Evolutionary conservation across 2,113 vertebrate genomes (phyloP).

Genomic region (Mionectes macconnelli): DNA sequence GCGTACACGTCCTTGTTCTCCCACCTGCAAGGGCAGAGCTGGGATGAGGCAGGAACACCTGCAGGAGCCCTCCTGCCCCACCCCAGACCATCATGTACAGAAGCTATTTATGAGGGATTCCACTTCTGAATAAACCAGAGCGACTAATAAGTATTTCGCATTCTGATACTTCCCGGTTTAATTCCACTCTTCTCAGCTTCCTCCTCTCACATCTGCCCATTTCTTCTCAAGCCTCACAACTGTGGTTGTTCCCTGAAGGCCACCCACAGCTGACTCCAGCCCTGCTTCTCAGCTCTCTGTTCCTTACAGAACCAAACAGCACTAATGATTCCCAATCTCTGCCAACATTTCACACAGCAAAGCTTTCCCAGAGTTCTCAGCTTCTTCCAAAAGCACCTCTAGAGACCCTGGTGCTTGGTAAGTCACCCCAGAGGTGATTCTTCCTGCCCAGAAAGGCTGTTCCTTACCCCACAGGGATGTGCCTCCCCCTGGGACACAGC

Average conservation of each 20-base stretch:
- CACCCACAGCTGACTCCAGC: background rate
- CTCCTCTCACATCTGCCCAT: background rate
- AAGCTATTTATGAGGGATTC: background rate
- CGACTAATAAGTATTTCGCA: background rate
- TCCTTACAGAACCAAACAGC: background rate
- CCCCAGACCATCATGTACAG: rapidly evolving
- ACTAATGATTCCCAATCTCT: background rate
- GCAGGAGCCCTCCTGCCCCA: background rate
- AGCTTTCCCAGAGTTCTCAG: background rate
- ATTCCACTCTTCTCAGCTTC: background rate
- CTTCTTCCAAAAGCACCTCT: background rate
- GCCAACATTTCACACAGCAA: background rate
- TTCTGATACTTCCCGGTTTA: background rate
- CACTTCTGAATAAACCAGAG: rapidly evolving
- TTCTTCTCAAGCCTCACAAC: background rate
- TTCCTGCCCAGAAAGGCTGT: background rate
- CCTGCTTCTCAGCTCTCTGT: background rate
- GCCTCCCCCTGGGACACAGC: conserved; percentile 86
- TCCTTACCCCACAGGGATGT: conserved; percentile 87
- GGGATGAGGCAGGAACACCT: background rate
- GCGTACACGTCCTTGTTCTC: conserved; percentile 95
- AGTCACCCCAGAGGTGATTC: background rate
- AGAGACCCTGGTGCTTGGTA: background rate
- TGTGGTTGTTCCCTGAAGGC: background rate
- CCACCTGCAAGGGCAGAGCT: conserved; percentile 77